phyloP scores from a whole-genome alignment of 37 sponge, comb jelly and placozoan genomes.

The Corticium candelabrum region DNA sequence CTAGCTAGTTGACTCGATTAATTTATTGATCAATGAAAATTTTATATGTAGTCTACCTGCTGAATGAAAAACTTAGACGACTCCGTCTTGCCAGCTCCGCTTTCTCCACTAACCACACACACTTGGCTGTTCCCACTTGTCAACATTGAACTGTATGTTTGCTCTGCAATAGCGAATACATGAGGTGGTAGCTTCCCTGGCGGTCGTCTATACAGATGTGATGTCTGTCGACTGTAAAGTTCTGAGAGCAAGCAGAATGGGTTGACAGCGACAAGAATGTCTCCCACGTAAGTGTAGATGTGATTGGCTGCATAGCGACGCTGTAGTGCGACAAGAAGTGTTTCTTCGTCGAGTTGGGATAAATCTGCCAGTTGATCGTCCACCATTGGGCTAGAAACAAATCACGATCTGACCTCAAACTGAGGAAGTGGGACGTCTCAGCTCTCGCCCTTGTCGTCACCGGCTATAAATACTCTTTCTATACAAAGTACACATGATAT shows the following conservation, averaged over 20 bases:
- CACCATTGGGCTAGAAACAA: too few relatives aligned
- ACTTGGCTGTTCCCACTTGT: neutral
- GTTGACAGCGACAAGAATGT: neutral
- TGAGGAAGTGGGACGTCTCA: too few relatives aligned
- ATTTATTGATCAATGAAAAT: too few relatives aligned
- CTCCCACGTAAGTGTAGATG: neutral
- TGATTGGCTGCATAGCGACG: neutral
- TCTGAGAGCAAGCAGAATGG: neutral
- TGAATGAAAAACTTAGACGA: neutral
- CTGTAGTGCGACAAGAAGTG: neutral
- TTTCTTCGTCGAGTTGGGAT: neutral
- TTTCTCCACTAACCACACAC: neutral
- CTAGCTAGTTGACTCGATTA: too few relatives aligned
- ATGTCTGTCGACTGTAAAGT: neutral
- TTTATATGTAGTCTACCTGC: neutral
- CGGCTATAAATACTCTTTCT: too few relatives aligned
- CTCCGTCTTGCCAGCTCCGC: neutral
- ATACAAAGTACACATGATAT: too few relatives aligned
- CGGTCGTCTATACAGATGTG: neutral
- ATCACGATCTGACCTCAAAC: too few relatives aligned
- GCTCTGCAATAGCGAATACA: neutral
- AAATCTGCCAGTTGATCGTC: neutral
- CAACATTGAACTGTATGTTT: neutral
- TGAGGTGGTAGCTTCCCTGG: neutral
- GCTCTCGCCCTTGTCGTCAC: too few relatives aligned